Percentiles rank a stretch among this genome's conserved stretches.
Evolutionary conservation across 2,113 vertebrate genomes (phyloP).

Genomic region (Leiothrix lutea): DNA sequence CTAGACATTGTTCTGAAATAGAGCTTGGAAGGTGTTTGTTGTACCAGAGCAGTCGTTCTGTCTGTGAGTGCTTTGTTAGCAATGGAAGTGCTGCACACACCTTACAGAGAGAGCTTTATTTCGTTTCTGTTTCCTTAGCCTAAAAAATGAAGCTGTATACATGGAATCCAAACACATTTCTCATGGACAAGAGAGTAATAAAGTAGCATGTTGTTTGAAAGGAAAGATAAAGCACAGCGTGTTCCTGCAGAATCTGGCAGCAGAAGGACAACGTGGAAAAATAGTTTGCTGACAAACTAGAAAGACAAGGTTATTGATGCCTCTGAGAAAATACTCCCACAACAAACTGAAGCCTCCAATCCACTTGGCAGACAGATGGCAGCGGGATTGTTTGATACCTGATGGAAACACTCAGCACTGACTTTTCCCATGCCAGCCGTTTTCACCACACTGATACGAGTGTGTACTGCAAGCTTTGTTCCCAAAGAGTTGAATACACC

Average conservation of each 20-base stretch:
- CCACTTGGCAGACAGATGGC: slow-evolving; percentile 32
- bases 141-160: slow-evolving; percentile 43
- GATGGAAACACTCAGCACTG: slow-evolving; percentile 5
- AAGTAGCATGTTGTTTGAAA: slow-evolving; percentile 7
- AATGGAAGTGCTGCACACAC: background rate
- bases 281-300: slow-evolving; percentile 35
- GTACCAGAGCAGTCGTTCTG: background rate
- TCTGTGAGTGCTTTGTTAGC: background rate
- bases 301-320: slow-evolving; percentile 44
- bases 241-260: slow-evolving; percentile 39
- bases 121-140: slow-evolving; percentile 26
- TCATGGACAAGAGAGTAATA: background rate
- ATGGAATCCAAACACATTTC: background rate
- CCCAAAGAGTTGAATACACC: slow-evolving; percentile 32
- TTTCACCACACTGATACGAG: background rate
- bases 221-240: background rate
- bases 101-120: slow-evolving; percentile 31
- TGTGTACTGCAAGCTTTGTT: background rate
- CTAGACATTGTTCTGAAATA: background rate
- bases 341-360: background rate
- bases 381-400: background rate
- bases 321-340: slow-evolving; percentile 41
- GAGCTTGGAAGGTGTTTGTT: background rate
- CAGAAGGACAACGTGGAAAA: slow-evolving; percentile 45
- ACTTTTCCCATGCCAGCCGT: slow-evolving; percentile 4